Percentiles rank a stretch among this genome's conserved stretches.
Conservation (phyloP, 2,888 invertebrate species). For the Malacosoma neustria region DNA sequence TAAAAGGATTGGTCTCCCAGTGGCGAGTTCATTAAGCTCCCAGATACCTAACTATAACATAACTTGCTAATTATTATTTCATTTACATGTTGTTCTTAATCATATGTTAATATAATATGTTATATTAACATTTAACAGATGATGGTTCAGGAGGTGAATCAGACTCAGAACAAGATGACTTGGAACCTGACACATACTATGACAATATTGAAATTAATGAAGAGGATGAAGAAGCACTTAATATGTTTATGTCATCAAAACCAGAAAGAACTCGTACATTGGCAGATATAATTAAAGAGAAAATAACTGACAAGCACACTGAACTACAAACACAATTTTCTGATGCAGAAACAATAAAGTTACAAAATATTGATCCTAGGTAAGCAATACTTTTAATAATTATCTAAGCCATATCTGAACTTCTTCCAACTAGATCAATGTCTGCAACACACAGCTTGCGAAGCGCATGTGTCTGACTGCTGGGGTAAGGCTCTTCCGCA, state of each 20-base stretch:
- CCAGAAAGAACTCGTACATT: conserved; percentile 80
- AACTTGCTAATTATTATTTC: no score
- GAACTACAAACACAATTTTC: conserved; percentile 91
- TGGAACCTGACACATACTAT: conserved; percentile 77
- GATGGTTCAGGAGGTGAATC: conserved; percentile 57
- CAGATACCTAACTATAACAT: no score
- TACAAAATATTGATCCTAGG: conserved; percentile 89
- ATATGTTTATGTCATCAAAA: conserved; percentile 78
- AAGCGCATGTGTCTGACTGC: no score
- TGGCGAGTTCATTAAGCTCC: no score
- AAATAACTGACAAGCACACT: conserved; percentile 93
- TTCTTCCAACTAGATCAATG: no score
- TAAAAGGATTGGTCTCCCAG: no score
- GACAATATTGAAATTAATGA: conserved; percentile 86
- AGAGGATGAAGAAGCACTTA: conserved; percentile 91
- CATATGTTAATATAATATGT: background rate
- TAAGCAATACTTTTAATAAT: conserved; percentile 15
- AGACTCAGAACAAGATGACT: conserved; percentile 68
- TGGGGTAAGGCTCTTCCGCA: no score
- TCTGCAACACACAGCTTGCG: no score
- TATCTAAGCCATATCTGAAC: no score
- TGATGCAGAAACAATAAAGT: conserved; percentile 82
- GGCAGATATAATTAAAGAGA: conserved; percentile 94
- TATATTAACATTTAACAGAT: conserved; percentile 22
- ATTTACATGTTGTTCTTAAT: background rate